Evolutionary conservation across 2,797 vertebrate genomes (phyloP), one percentile per base, ranked within the genome.

Genomic region (Sebastes oblongus): DNA sequence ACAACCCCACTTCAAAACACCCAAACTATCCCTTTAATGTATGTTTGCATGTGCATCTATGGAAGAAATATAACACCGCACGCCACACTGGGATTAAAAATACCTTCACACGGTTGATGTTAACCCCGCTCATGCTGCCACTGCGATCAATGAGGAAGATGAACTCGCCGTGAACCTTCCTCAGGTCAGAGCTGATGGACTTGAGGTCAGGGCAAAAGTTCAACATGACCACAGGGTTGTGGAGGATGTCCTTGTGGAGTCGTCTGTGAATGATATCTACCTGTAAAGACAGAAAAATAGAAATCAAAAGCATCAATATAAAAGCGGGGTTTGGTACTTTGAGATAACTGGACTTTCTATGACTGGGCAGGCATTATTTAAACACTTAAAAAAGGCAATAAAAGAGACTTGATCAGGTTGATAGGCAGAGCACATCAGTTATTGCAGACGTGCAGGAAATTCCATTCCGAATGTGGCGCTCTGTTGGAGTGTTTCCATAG

Each of bases 71-170:
- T 3, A 58, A 61, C n/a, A 25, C 4, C 8, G 8, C 50, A 3
- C 1, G 2, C 16, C 50, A 4, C 2, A 2, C 20, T 18, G 55
- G 64, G 66, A 67, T 29, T 6, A 18, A 73, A n/a, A 55, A 83
- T 95, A 98, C 98, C 97, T 98, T 98, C 77, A 97, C 96, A 0
- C 79, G 89, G 85, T 64, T 93, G 88, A 99, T 97, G 91, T 91
- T 98, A 11, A 86, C 77, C 0, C 95, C 95, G 0, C 96, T 97
- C 98, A 98, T 98, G 90, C 97, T 98, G 79, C 96, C 96, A 3
- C 97, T 99, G 85, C 97, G 93, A 86, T 99, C 98, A 0, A 99
- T 78, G 36, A 99, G 97, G 93, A 99, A 99, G 93, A 99, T 95
- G 25, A 98, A 99, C 89, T 99, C 98, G 0, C 98, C 97, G 0